These are phyloP conservation scores for Petrocephalus sullivani DNA, from an alignment of 2,797 vertebrate genomes.

Conservation along the genomic window DNA sequence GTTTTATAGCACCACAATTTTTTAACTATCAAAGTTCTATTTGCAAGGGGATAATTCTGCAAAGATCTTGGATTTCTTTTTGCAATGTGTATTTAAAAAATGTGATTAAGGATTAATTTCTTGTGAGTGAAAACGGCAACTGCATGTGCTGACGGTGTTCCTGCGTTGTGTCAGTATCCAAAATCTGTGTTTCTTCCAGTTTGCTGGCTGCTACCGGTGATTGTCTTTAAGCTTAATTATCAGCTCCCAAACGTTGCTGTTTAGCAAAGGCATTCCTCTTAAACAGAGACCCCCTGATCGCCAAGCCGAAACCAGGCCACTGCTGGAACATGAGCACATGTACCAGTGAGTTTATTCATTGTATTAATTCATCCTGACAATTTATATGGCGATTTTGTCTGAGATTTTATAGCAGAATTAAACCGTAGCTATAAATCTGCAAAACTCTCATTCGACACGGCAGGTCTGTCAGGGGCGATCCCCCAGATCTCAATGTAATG, in stretches of 20 bases:
- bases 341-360: neutral
- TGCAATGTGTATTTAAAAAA: neutral
- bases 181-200: neutral
- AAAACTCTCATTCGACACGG: neutral
- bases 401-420: neutral
- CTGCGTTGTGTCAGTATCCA: neutral
- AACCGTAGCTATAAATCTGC: neutral
- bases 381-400: neutral
- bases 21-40: neutral
- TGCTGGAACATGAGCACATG: neutral
- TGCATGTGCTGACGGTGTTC: neutral
- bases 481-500: neutral
- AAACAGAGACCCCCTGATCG: neutral
- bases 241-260: neutral
- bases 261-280: neutral
- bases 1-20: neutral
- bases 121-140: neutral
- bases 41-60: neutral
- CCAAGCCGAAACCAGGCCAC: neutral
- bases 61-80: neutral
- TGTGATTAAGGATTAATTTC: neutral
- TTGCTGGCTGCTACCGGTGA: neutral
- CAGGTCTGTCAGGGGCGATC: neutral
- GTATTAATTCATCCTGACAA: neutral
- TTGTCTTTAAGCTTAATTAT: slow-evolving; percentile 8